Evolutionary conservation across 1,140 invertebrate species (phyloP).

Genomic region (Diorhabda elongata): DNA sequence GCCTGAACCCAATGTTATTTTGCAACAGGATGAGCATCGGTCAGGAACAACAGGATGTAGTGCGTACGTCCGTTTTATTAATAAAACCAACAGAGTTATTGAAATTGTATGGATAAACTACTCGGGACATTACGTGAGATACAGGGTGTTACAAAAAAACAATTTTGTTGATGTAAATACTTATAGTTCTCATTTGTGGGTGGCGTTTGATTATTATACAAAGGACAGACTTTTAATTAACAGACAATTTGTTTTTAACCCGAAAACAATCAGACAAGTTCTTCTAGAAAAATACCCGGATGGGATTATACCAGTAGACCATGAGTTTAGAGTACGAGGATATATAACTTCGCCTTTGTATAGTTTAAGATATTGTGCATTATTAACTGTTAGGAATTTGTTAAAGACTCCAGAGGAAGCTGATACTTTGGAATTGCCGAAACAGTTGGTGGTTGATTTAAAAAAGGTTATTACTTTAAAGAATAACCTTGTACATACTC

Average conservation of each 20-base stretch:
- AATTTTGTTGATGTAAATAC: conserved; percentile 63
- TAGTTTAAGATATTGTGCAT: conserved; percentile 35
- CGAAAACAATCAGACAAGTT: conserved; percentile 35
- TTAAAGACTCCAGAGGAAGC: conserved; percentile 30
- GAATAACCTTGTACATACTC: not conserved
- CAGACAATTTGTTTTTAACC: conserved; percentile 43
- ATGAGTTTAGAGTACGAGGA: conserved; percentile 29
- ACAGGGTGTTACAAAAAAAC: conserved; percentile 52
- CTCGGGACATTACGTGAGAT: conserved; percentile 55
- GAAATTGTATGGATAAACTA: conserved; percentile 75
- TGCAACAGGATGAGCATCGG: not conserved
- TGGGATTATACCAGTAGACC: conserved; percentile 15
- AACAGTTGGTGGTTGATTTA: conserved; percentile 33
- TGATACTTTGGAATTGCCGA: conserved; percentile 38
- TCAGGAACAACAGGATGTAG: not conserved
- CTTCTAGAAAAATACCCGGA: conserved; percentile 26
- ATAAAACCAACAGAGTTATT: conserved; percentile 58
- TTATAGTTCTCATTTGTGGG: conserved; percentile 69
- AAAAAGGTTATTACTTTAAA: conserved; percentile 31
- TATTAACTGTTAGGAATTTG: conserved; percentile 36
- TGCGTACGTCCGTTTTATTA: conserved; percentile 62
- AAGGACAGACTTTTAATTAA: conserved; percentile 53
- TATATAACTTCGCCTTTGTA: conserved; percentile 39
- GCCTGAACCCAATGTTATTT: too few relatives aligned
- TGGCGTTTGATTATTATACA: conserved; percentile 61